Conservation (phyloP, 2,113 vertebrate species). For the Pelodiscus sinensis region DNA sequence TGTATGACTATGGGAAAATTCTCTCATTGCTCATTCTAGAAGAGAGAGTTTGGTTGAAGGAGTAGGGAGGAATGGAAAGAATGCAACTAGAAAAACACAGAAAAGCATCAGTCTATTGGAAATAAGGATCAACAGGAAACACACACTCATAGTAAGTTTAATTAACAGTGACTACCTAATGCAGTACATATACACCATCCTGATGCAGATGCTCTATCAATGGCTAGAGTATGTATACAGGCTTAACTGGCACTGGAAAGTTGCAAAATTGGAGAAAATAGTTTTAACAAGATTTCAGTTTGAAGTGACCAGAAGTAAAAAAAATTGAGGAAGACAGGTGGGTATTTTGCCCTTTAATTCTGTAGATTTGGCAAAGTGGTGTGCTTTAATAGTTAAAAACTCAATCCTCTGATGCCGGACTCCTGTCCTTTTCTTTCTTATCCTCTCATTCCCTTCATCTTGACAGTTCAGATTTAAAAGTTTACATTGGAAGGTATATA, state of each 20-base stretch:
- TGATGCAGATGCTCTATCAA: not conserved
- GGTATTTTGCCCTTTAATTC: not conserved
- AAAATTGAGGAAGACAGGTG: not conserved
- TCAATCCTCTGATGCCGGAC: not conserved
- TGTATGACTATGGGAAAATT: not conserved
- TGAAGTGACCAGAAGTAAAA: not conserved
- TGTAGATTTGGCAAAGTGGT: not conserved
- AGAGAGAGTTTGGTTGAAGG: not conserved
- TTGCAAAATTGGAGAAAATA: not conserved
- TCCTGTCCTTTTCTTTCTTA: not conserved
- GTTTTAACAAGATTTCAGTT: not conserved
- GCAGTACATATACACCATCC: fast-evolving
- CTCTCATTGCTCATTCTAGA: not conserved
- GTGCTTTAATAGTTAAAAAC: not conserved
- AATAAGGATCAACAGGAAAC: not conserved
- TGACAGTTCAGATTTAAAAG: not conserved
- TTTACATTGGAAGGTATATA: not conserved
- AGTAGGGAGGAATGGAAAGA: not conserved
- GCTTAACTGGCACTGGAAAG: not conserved
- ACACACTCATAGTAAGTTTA: not conserved
- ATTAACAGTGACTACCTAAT: not conserved
- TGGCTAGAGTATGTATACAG: not conserved
- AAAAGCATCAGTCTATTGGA: not conserved
- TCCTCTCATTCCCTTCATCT: not conserved
- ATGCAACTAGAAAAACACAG: no score